Evolutionary conservation across 1,140 invertebrate species (phyloP), one percentile per base, ranked within the genome.

Genomic region (Thaumetopoea pityocampa): DNA sequence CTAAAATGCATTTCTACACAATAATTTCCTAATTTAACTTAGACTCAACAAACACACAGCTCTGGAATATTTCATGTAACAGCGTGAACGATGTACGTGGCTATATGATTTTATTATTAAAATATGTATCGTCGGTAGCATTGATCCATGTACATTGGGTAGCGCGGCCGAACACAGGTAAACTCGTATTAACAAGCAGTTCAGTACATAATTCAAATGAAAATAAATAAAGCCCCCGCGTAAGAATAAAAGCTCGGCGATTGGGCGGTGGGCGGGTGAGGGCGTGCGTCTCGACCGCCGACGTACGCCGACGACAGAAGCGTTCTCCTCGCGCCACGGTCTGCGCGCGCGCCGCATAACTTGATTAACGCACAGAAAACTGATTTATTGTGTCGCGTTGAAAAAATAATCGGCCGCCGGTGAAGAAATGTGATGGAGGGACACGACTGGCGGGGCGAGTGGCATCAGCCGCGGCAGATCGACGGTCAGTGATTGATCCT

Each of bases 331-430:
- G 70, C 74, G 73, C 66, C 63, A 42, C 52, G 45, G 55, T 48
- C 57, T 65, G 70, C 70, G 66, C 68, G 71, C 62, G 55, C 65
- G 56, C 60, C 52, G 37, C 51, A 32, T 33, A 33, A 35, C 51
- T 49, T 69, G 68, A 78, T 74, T 78, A 78, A 72, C 67, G 63
- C 47, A 51, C 60, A 69, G 66, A 66, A 69, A 76, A 78, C 71
- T 74, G 74, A 79, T 82, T 82, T 82, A 82, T 82, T 41, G 68
- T 61, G 70, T 71, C 72, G 60, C 68, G 73, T 71, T 79, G 78
- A 82, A 78, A 82, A 79, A 79, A 78, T 74, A 76, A 81, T 73
- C 68, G 66, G 44, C 57, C 48, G 41, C 33, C 49, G 34, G 62
- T 51, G 65, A 60, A 32, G 70, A 66, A 43, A 71, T 70, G 72